Evolutionary conservation across 2,888 invertebrate genomes (phyloP), one percentile per base, ranked within the genome.

Genomic region (Amblyjoppa proteus): DNA sequence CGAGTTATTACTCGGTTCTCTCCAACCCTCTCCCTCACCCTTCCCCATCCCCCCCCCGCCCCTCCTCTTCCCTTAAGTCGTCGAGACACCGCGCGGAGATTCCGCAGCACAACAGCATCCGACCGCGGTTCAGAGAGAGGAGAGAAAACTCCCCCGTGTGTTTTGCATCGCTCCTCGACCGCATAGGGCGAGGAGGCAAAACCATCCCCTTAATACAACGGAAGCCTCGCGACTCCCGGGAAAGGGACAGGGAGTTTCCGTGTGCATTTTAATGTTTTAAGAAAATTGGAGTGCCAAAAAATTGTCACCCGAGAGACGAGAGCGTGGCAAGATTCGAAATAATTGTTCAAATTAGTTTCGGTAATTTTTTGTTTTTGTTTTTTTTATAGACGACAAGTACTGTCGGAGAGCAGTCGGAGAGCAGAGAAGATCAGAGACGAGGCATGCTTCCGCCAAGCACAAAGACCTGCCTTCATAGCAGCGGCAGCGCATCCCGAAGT

Each of bases 381-480:
- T 76, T 68, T 25, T 69, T 25, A 28, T 13, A 69, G 13, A 49
- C 49, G 61, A 80, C 53, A 58, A 68, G 34, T 51, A 71, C 66
- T 66, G 81, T 79, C 49, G 66, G 80, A 45, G 70, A 34, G 53
- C 79, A 49, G 58, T 56, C 68, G 51, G 71, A 85, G 61, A 81
- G 73, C 76, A 78, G 76, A 77, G 81, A 88, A 89, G 87, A 90
- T 92, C 91, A 91, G 92, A 93, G 90, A 84, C 92, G 90, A 91
- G 90, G 89, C 92, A 93, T 92, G 90, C 92, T 93, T 93, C 93
- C 93, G 93, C 89, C 89, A 89, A 80, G 88, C 88, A 93, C 93
- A 93, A 93, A 93, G 93, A 61, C 85, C 91, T 81, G 90, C 93
- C 91, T 93, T 93, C 91, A 93, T 93, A 87, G 87, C 75, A 69